These are phyloP conservation scores for Pseudomyrmex cubaensis DNA, from an alignment of 1,140 invertebrate species.

Conservation along the genomic window DNA sequence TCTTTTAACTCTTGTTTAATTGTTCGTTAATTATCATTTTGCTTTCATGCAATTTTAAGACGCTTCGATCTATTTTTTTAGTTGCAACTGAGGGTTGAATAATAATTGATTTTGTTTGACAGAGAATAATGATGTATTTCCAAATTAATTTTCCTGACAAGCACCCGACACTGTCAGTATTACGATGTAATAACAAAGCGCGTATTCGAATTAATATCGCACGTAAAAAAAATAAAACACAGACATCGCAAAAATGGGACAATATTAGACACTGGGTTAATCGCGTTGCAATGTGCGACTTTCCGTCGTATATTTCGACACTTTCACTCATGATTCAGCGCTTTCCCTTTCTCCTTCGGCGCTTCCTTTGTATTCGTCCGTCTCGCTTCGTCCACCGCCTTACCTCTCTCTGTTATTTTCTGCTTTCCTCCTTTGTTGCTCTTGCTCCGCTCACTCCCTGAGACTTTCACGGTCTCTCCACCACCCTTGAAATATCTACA, in stretches of 20 bases:
- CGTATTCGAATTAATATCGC: too few species aligned
- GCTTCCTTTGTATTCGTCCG: slow-evolving; percentile 46
- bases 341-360: slow-evolving; percentile 44
- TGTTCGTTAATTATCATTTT: slow-evolving; percentile 17
- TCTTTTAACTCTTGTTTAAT: slow-evolving; percentile 5
- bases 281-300: not conserved
- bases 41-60: not conserved
- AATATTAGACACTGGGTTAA: not conserved
- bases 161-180: too few species aligned
- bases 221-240: too few species aligned
- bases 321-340: slow-evolving; percentile 38
- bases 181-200: too few species aligned
- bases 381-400: slow-evolving; percentile 14
- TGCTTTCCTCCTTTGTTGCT: slow-evolving; percentile 6
- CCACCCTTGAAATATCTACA: slow-evolving; percentile 53
- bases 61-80: not conserved
- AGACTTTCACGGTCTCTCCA: slow-evolving; percentile 67
- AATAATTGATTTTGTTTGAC: too few species aligned
- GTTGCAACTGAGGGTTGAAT: not conserved
- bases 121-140: too few species aligned
- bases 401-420: not conserved
- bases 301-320: slow-evolving; percentile 6
- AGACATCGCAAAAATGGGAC: too few species aligned
- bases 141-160: too few species aligned
- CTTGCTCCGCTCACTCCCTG: slow-evolving; percentile 46